phyloP scores from a whole-genome alignment of 2,797 vertebrate species.

The Anabacerthia variegaticeps region DNA sequence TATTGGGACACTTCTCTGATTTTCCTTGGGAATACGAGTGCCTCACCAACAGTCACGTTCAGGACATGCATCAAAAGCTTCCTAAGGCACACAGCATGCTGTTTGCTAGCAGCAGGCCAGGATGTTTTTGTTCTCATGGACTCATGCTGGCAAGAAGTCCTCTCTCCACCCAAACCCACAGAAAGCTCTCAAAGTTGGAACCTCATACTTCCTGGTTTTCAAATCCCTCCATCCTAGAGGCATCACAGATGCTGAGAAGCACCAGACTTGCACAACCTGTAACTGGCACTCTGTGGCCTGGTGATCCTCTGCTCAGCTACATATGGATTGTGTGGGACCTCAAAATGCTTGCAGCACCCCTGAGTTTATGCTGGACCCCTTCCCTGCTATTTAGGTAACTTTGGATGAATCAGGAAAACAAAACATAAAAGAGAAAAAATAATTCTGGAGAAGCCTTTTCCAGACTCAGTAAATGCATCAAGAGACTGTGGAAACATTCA shows the following conservation, averaged over 20 bases:
- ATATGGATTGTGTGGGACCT: not conserved
- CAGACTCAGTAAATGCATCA: not conserved
- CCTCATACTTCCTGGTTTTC: not conserved
- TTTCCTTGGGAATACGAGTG: not conserved
- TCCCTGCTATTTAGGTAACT: not conserved
- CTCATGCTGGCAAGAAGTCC: conserved; percentile 17
- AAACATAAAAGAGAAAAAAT: not conserved
- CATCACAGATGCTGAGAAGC: not conserved
- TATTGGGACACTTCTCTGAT: not conserved
- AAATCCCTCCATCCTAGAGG: not conserved
- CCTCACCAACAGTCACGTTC: not conserved
- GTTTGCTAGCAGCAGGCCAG: not conserved
- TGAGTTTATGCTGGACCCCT: not conserved
- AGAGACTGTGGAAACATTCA: not conserved
- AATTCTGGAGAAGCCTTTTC: not conserved
- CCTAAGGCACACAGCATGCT: not conserved
- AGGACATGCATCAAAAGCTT: conserved; percentile 1
- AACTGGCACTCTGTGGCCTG: not conserved
- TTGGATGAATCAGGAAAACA: not conserved
- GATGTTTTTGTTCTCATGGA: conserved; percentile 42
- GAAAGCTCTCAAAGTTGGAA: not conserved
- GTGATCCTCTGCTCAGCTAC: not conserved
- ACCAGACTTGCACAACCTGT: not conserved
- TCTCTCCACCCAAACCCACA: not conserved
- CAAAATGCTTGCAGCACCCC: not conserved